Evolutionary conservation across 2,888 invertebrate genomes (phyloP).

Genomic region (Epirrita christyi): DNA sequence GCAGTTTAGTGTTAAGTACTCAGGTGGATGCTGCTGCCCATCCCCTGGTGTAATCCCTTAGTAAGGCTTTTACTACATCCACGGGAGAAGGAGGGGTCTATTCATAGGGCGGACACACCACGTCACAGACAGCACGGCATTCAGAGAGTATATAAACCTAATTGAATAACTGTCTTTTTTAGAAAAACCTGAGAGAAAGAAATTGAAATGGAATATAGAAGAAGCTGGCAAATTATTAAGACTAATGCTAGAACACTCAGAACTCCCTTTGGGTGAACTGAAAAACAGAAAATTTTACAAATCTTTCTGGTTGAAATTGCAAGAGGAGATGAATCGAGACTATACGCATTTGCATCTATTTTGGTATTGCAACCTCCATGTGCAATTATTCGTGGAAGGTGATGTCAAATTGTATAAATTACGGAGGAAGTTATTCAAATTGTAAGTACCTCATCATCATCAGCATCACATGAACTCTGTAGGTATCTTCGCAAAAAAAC

Average conservation of each 20-base stretch:
- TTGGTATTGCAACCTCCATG: slow-evolving; percentile 65
- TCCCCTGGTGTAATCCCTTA: no score
- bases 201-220: slow-evolving; percentile 59
- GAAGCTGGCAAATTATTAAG: slow-evolving; percentile 60
- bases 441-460: slow-evolving; percentile 58
- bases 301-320: slow-evolving; percentile 60
- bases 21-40: no score
- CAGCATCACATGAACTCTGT: no score
- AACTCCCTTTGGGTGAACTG: slow-evolving; percentile 55
- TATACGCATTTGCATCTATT: slow-evolving; percentile 55
- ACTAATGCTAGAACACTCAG: slow-evolving; percentile 55
- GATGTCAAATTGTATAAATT: slow-evolving; percentile 58
- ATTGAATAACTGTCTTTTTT: slow-evolving; percentile 20
- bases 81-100: no score
- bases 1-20: no score
- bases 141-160: no score
- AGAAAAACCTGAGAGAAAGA: slow-evolving; percentile 56
- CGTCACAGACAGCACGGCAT: no score
- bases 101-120: no score
- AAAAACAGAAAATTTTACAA: slow-evolving; percentile 60
- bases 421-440: slow-evolving; percentile 54
- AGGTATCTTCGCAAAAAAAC: no score
- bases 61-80: no score
- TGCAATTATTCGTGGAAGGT: slow-evolving; percentile 63
- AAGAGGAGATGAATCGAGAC: slow-evolving; percentile 56